Base-by-base conservation (phyloP, 2,113 vertebrate species). In the Sprattus sprattus region DNA sequence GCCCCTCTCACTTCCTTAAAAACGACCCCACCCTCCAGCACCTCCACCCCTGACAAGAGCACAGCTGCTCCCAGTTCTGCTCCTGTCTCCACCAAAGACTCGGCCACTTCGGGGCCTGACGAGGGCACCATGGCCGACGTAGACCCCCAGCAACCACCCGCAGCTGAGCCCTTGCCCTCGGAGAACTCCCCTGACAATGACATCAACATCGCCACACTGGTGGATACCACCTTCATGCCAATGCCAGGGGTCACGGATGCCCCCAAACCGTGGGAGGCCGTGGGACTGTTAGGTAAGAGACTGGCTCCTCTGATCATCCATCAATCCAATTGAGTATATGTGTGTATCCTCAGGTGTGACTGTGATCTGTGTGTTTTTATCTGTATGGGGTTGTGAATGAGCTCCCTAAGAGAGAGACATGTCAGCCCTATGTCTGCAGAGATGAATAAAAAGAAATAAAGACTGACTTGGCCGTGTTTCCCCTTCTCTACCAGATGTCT, bases 181-280 rank as follows among this genome's bases (percentile, higher is more conserved):
- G 84, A 89, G 60, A 86, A 85, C 10, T 83, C 90, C 16, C 39
- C 87, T 15, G 85, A 86, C 8, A 80, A 45, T 7, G 92, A 90
- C 2, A 20, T 91, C 22, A 82, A 86, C 22, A 71, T 95, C 8
- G 92, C 95, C 49, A 94, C 92, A 44, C 87, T 95, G 9, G 28
- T 95, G 49, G 87, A 92, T 3, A 94, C 90, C 4, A 95, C 92
- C 16, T 95, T 94, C 84, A 91, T 92, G 4, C 95, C 93, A 4
- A 95, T 96, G 94, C 94, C 94, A 3, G 92, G 93, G 0, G 89
- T 93, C 13, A 94, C 93, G 22, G 91, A 93, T 0, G 92, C 88
- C 45, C 91, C 92, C 0, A 91, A 88, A 6, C 85, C 90, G 20
- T 94, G 93, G 94, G 95, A 95, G 85, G 93, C 91, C 47, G 91